phyloP scores from a whole-genome alignment of 2,888 invertebrate species.

The Cylloceria caligata region DNA sequence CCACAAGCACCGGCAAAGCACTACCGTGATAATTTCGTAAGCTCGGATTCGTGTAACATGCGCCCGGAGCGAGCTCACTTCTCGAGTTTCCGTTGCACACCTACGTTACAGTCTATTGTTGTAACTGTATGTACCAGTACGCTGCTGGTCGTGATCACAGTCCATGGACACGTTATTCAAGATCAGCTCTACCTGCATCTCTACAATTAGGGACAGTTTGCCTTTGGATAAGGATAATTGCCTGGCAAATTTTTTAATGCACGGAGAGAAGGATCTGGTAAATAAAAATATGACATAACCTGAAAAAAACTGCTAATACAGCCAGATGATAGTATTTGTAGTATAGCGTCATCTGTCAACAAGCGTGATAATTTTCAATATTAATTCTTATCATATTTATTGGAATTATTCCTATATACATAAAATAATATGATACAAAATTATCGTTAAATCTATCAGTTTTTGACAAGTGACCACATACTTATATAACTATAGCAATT shows the following conservation, averaged over 20 bases:
- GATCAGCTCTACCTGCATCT: background rate
- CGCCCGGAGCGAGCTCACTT: background rate
- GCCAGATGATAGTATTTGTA: too few species aligned
- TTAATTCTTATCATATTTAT: too few species aligned
- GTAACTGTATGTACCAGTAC: background rate
- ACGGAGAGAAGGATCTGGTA: too few species aligned
- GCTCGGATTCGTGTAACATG: conserved; percentile 49
- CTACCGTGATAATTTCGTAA: conserved; percentile 53
- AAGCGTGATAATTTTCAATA: too few species aligned
- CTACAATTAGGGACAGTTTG: background rate
- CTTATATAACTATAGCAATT: too few species aligned
- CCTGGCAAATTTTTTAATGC: background rate
- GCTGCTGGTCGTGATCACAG: background rate
- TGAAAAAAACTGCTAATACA: too few species aligned
- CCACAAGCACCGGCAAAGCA: conserved; percentile 25
- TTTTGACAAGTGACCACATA: too few species aligned
- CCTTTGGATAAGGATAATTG: background rate
- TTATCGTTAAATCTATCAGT: too few species aligned
- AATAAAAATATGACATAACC: too few species aligned
- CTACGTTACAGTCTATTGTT: background rate
- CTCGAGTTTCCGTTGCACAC: background rate
- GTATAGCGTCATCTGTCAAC: too few species aligned
- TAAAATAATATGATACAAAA: too few species aligned
- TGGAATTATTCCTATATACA: too few species aligned
- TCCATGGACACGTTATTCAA: background rate